These are phyloP conservation scores for Tetramorium simillimum DNA, from an alignment of 1,140 invertebrate genomes.

Conservation along the genomic window DNA sequence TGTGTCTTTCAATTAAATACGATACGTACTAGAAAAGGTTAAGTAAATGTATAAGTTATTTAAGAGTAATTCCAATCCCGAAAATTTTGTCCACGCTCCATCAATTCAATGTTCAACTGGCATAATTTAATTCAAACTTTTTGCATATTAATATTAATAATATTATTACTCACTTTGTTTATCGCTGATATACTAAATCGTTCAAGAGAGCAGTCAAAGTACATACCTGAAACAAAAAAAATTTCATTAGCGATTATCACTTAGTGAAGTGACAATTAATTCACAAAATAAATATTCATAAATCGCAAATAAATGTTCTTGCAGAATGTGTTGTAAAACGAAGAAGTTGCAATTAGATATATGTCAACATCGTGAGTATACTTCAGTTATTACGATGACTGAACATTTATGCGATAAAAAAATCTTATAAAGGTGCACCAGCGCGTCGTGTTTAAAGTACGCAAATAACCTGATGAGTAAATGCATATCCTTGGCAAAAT, in stretches of 20 bases:
- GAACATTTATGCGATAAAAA: conserved; percentile 38
- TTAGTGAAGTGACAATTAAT: conserved; percentile 8
- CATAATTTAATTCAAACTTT: background rate
- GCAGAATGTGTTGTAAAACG: background rate
- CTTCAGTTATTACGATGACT: conserved; percentile 14
- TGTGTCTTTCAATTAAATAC: background rate
- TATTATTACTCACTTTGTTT: conserved; percentile 30
- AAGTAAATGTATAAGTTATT: background rate
- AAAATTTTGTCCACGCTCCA: background rate
- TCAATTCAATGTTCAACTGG: background rate
- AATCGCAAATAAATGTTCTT: background rate
- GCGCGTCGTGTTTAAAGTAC: conserved; percentile 67
- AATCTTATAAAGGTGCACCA: background rate
- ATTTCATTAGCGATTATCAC: background rate
- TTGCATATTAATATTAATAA: conserved; percentile 14
- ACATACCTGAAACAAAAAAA: conserved; percentile 76
- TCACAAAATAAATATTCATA: background rate
- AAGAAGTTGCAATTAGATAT: conserved; percentile 14
- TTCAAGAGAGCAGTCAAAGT: background rate
- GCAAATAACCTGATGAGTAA: conserved; percentile 71
- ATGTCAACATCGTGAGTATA: conserved; percentile 44
- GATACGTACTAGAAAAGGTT: background rate
- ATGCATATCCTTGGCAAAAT: conserved; percentile 73
- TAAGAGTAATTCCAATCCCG: background rate
- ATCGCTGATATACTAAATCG: background rate